These are phyloP conservation scores for Serinus canaria DNA, from an alignment of 2,113 vertebrate genomes.

Conservation along the genomic window DNA sequence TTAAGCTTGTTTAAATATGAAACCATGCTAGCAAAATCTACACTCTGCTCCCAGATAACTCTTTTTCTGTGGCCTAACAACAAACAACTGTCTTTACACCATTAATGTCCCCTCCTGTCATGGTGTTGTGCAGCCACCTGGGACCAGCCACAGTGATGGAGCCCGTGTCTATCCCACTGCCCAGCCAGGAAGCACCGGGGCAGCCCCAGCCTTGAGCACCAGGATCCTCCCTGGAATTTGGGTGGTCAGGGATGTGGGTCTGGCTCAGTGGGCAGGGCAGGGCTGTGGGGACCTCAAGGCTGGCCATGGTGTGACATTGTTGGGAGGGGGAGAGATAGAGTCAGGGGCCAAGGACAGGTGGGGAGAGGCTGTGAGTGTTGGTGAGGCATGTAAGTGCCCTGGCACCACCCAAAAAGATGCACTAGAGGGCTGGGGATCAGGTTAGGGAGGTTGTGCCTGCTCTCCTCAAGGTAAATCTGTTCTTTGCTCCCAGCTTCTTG, in stretches of 20 bases:
- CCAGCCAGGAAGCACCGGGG: background rate
- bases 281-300: background rate
- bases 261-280: background rate
- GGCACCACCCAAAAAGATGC: background rate
- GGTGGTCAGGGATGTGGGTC: too few relatives aligned
- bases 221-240: too few relatives aligned
- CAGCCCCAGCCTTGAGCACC: accelerated
- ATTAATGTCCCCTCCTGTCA: too few relatives aligned
- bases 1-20: background rate
- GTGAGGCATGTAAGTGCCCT: background rate
- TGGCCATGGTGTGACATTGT: accelerated
- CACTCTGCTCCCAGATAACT: background rate
- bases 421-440: accelerated
- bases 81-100: background rate
- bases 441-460: background rate
- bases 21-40: background rate
- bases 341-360: background rate
- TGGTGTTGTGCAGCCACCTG: background rate
- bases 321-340: background rate
- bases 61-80: background rate
- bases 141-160: background rate
- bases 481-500: background rate
- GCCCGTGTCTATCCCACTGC: accelerated
- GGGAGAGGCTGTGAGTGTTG: background rate
- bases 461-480: background rate